These are phyloP conservation scores for Acholoe squamosa DNA, from an alignment of 2,888 invertebrate genomes.

Conservation along the genomic window DNA sequence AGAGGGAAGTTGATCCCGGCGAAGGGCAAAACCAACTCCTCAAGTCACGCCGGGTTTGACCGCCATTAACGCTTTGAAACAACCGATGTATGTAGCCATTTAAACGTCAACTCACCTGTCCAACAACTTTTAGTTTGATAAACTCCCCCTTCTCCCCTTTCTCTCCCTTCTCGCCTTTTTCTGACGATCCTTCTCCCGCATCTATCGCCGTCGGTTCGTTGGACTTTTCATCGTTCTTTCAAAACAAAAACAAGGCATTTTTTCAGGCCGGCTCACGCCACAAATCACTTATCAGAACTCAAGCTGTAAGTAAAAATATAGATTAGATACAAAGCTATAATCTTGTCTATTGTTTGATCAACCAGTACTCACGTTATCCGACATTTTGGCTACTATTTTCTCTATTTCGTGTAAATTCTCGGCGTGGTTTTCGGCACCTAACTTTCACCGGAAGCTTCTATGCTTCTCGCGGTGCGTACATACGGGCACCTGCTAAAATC, in stretches of 20 bases:
- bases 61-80: too few species aligned
- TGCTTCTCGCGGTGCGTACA: conserved; percentile 20
- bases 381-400: not conserved
- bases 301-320: not conserved
- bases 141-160: conserved; percentile 85
- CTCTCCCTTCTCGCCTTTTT: conserved; percentile 82
- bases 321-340: not conserved
- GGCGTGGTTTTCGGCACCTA: conserved; percentile 41
- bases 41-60: too few species aligned
- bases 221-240: conserved; percentile 43
- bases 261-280: not conserved
- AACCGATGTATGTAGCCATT: not conserved
- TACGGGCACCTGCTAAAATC: conserved; percentile 18
- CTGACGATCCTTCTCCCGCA: not conserved
- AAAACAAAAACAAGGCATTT: conserved; percentile 42
- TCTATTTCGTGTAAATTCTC: not conserved
- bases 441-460: conserved; percentile 31
- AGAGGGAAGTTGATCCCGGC: too few species aligned
- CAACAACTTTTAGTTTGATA: conserved; percentile 89
- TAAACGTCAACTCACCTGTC: conserved; percentile 82
- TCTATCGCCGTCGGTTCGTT: conserved; percentile 46
- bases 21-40: too few species aligned
- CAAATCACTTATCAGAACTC: not conserved
- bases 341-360: not conserved
- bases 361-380: conserved; percentile 1